Conservation (phyloP, 2,113 vertebrate genomes). For the Climacteris rufus region DNA sequence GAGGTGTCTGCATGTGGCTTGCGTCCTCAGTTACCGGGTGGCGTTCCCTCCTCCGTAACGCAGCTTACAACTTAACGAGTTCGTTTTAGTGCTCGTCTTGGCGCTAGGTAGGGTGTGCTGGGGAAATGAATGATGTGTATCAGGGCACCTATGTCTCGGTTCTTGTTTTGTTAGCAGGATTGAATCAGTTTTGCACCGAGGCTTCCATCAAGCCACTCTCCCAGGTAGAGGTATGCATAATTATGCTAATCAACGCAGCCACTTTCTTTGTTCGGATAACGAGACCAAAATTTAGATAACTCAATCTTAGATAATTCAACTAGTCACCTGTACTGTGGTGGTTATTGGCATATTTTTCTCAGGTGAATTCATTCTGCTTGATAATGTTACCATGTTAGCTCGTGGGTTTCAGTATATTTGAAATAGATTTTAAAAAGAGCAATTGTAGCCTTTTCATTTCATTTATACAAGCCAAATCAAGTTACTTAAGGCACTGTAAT, state of each 20-base stretch:
- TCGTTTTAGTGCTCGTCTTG: background rate
- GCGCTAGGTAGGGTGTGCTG: constrained; percentile 2
- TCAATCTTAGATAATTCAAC: background rate
- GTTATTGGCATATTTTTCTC: background rate
- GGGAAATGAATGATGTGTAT: constrained; percentile 29
- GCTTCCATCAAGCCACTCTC: constrained; percentile 72
- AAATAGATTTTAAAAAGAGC: background rate
- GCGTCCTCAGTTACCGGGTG: background rate
- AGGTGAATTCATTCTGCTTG: background rate
- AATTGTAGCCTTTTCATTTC: background rate
- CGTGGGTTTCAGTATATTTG: background rate
- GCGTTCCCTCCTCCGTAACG: background rate
- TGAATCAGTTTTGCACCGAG: constrained; percentile 76
- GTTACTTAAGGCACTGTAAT: background rate
- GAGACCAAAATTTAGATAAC: constrained; percentile 9
- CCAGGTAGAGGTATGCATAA: constrained; percentile 75
- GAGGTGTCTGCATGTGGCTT: background rate
- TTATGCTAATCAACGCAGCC: constrained; percentile 71
- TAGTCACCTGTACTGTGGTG: background rate
- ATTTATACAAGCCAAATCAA: background rate
- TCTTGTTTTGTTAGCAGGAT: constrained; percentile 75
- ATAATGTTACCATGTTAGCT: background rate
- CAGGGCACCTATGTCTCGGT: constrained; percentile 65
- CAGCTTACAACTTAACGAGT: background rate
- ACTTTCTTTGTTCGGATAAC: constrained; percentile 64